Conservation (phyloP, 2,113 vertebrate genomes). For the Daubentonia madagascariensis region DNA sequence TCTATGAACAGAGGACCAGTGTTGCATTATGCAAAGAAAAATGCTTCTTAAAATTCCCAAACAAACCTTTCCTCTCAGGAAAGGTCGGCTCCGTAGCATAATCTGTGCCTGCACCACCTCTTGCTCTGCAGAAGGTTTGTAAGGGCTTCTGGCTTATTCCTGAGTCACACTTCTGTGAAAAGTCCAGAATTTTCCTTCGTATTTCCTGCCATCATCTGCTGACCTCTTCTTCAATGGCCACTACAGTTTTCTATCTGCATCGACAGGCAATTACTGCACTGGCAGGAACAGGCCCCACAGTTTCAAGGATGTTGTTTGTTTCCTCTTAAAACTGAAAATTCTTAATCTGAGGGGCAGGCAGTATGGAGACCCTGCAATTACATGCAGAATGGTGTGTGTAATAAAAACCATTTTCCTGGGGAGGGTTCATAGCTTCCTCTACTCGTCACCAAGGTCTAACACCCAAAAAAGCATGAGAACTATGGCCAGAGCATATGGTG, state of each 20-base stretch:
- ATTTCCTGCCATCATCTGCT: neutral
- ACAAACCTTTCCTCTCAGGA: neutral
- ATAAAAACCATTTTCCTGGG: neutral
- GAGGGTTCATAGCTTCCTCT: neutral
- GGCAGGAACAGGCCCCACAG: neutral
- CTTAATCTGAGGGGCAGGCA: neutral
- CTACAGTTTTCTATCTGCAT: neutral
- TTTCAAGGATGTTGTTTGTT: neutral
- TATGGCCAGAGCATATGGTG: neutral
- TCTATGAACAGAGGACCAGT: neutral
- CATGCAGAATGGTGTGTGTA: neutral
- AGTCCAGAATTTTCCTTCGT: neutral
- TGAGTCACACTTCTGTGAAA: neutral
- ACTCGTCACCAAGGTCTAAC: neutral
- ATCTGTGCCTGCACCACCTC: neutral
- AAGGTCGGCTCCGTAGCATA: neutral
- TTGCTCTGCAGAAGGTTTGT: neutral
- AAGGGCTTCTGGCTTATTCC: neutral
- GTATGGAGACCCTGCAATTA: neutral
- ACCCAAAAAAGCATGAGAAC: neutral
- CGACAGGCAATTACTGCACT: neutral
- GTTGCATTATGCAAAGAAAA: constrained; percentile 49
- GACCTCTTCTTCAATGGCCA: neutral
- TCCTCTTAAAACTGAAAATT: neutral
- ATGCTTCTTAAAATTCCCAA: constrained; percentile 47